These are phyloP conservation scores for Nephrocerus scutellatus DNA, from an alignment of 2,888 invertebrate genomes.

Conservation along the genomic window DNA sequence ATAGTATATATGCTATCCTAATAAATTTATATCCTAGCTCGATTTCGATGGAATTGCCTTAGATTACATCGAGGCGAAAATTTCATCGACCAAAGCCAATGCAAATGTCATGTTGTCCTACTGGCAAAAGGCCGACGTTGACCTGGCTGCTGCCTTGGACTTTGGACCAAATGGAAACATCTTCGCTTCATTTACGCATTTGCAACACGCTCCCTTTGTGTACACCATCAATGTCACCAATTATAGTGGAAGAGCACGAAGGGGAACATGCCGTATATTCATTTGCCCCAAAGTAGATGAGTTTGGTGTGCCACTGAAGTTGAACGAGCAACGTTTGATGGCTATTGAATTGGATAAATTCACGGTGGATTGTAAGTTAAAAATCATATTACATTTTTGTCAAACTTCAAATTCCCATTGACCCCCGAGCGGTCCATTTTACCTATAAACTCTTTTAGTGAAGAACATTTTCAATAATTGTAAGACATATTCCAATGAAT, in stretches of 20 bases:
- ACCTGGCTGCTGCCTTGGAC: conserved; percentile 73
- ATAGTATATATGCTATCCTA: too few relatives aligned
- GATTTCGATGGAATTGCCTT: too few relatives aligned
- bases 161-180: conserved; percentile 67
- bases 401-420: too few relatives aligned
- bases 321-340: conserved; percentile 52
- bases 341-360: conserved; percentile 55
- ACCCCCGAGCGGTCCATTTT: too few relatives aligned
- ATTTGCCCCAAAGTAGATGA: conserved; percentile 59
- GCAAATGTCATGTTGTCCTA: conserved; percentile 60
- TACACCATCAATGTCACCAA: conserved; percentile 61
- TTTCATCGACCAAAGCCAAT: conserved; percentile 27
- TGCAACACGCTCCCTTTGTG: conserved; percentile 65
- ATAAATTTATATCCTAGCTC: too few relatives aligned
- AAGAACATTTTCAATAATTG: too few relatives aligned
- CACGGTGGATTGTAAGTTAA: conserved; percentile 13
- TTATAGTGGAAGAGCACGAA: conserved; percentile 42
- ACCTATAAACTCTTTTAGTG: too few relatives aligned
- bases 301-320: conserved; percentile 51
- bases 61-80: conserved; percentile 27
- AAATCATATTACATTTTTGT: too few relatives aligned
- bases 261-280: conserved; percentile 62
- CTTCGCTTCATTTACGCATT: conserved; percentile 66
- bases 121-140: conserved; percentile 75
- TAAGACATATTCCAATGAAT: too few relatives aligned